Base-by-base conservation (phyloP, 1,140 invertebrate genomes). In the Cydia strobilella region DNA sequence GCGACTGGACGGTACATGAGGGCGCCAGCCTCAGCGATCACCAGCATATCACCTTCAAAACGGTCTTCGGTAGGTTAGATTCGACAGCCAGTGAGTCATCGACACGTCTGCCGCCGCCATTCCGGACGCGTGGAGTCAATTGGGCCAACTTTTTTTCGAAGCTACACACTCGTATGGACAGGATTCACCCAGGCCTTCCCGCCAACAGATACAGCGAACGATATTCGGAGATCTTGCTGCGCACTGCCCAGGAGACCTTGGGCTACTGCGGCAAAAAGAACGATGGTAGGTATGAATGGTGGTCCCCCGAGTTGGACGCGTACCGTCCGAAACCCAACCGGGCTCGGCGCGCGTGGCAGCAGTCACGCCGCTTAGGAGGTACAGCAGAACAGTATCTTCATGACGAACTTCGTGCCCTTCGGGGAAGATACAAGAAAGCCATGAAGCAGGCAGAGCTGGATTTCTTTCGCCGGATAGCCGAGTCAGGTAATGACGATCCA, bases 11-110 rank as follows among this genome's bases (percentile, higher is more conserved):
- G 5, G 82, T 86, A 0, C 74, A 72, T 1, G 48, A 66, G 13
- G 78, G 75, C 0, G 63, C 20, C 15, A 78, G 77, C 51, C 54
- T 39, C 13, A 83, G 80, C 42, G 83, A 85, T 62, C 83, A 85
- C 20, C 77, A 75, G 1, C 75, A 83, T 0, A 79, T 84, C 0
- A 79, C 79, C 0, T 79, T 62, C 18, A 10, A 3, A 15, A 74
- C 73, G 15, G n/a, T 7, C 3, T 12, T 13, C 31, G 73, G 73
- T 13, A 48, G 39, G 39, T 42, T 42, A 42, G 39, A 12, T 42
- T 12, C 9, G 10, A 13, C 39, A 42, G 39, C 39, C 39, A 42
- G 39, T 42, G 39, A 42, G 39, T 42, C 12, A 12, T 42, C 39
- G 12, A 42, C 39, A 2, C 39, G 9, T 42, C 12, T 42, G 39